Conservation (phyloP, 2,888 invertebrate species). For the Scaptomyza cyrtandrae region DNA sequence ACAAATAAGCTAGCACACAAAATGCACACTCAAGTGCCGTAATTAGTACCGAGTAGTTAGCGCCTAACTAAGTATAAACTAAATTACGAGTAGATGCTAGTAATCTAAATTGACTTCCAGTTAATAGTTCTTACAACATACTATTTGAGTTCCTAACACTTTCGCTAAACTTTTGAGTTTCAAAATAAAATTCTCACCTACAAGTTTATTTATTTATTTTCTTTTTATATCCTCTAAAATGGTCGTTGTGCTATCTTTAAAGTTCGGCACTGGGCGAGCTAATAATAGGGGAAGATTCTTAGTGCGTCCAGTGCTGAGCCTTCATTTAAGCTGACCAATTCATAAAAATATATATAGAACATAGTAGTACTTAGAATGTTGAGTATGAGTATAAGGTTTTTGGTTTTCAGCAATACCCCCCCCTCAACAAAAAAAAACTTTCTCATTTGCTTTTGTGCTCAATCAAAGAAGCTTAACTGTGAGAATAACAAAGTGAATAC, state of each 20-base stretch:
- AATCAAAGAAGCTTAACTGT: conserved; percentile 85
- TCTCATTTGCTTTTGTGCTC: conserved; percentile 84
- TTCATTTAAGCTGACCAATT: conserved; percentile 18
- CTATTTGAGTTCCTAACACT: conserved; percentile 12
- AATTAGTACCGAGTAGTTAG: conserved; percentile 40
- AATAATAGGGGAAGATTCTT: conserved; percentile 84
- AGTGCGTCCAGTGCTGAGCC: conserved; percentile 59
- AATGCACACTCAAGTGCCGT: conserved; percentile 46
- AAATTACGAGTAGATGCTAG: conserved; percentile 47
- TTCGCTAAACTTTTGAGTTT: conserved; percentile 30
- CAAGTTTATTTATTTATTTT: conserved; percentile 1
- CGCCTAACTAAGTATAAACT: conserved; percentile 31
- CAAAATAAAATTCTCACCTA: conserved; percentile 4
- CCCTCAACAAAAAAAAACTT: conserved; percentile 31
- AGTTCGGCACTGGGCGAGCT: conserved; percentile 65
- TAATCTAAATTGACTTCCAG: conserved; percentile 70
- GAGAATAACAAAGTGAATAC: conserved; percentile 77
- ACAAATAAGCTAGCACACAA: conserved; percentile 45
- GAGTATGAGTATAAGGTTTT: conserved; percentile 51
- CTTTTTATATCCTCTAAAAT: conserved; percentile 1
- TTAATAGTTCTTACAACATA: conserved; percentile 11
- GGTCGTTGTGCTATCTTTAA: conserved; percentile 1
- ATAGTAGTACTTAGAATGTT: conserved; percentile 36
- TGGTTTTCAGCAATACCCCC: conserved; percentile 44
- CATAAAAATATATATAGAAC: conserved; percentile 14